These are phyloP conservation scores for Polymixis lichenea DNA, from an alignment of 2,888 invertebrate genomes.

Conservation along the genomic window DNA sequence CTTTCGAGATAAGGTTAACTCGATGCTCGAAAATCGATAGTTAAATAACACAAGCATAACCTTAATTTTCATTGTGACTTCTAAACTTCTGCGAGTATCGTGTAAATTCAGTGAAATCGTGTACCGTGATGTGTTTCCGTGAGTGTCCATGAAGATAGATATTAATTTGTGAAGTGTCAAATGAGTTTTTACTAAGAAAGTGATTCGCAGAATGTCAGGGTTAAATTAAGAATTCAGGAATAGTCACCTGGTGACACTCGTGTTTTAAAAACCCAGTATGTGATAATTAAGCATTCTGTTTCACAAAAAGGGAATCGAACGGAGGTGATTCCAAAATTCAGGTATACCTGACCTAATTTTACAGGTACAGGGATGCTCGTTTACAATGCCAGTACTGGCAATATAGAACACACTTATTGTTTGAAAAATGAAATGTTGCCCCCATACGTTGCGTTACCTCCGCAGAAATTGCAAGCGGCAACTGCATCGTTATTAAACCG, in stretches of 20 bases:
- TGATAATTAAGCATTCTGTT: neutral
- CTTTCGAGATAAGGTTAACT: slow-evolving; percentile 66
- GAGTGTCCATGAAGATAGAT: slow-evolving; percentile 3
- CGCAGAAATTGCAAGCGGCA: neutral
- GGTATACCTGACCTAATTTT: slow-evolving; percentile 18
- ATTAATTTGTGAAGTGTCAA: slow-evolving; percentile 40
- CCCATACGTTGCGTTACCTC: neutral
- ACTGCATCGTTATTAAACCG: neutral
- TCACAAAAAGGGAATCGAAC: neutral
- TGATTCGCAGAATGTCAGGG: slow-evolving; percentile 22
- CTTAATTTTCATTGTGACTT: slow-evolving; percentile 64
- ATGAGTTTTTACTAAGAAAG: slow-evolving; percentile 33
- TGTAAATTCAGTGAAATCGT: slow-evolving; percentile 13
- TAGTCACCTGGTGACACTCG: neutral
- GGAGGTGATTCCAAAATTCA: neutral
- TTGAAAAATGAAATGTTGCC: neutral
- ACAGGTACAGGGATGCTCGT: neutral
- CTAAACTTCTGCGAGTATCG: slow-evolving; percentile 1
- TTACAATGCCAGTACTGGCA: neutral
- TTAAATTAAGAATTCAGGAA: slow-evolving; percentile 38
- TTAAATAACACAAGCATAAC: slow-evolving; percentile 87
- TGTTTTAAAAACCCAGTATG: neutral
- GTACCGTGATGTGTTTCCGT: slow-evolving; percentile 3
- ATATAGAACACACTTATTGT: neutral
- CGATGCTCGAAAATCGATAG: slow-evolving; percentile 83